These are phyloP conservation scores for Dendroctonus ponderosae DNA, from an alignment of 1,140 invertebrate genomes.

Conservation along the genomic window DNA sequence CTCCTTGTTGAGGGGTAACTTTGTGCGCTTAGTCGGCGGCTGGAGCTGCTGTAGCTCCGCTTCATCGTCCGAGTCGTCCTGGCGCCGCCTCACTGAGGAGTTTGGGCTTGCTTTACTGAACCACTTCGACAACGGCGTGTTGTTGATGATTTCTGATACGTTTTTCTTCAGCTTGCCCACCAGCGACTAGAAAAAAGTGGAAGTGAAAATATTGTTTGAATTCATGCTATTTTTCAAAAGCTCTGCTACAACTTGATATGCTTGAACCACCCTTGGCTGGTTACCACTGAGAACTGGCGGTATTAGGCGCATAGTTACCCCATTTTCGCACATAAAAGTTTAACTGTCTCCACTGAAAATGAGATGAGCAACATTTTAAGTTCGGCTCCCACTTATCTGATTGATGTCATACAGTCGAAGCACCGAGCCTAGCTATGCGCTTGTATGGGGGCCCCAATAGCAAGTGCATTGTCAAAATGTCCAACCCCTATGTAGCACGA, in stretches of 20 bases:
- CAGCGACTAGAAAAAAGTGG: conserved; percentile 53
- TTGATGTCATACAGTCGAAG: conserved; percentile 6
- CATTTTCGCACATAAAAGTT: too few relatives aligned
- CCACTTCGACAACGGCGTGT: conserved; percentile 54
- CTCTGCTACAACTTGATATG: too few relatives aligned
- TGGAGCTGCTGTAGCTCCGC: conserved; percentile 48
- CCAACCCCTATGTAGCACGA: too few relatives aligned
- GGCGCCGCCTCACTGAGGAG: conserved; percentile 47
- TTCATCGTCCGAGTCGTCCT: conserved; percentile 52
- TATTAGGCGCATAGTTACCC: conserved; percentile 1
- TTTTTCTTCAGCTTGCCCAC: conserved; percentile 54
- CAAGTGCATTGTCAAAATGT: too few relatives aligned
- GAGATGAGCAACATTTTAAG: not conserved
- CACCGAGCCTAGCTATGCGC: too few relatives aligned
- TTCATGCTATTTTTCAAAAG: too few relatives aligned
- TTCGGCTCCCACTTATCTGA: conserved; percentile 1
- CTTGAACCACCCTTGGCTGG: not conserved
- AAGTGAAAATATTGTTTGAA: conserved; percentile 29
- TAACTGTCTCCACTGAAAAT: not conserved
- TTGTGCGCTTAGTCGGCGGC: conserved; percentile 53
- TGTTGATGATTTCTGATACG: conserved; percentile 52
- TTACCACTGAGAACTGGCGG: conserved; percentile 4
- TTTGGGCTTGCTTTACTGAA: conserved; percentile 48
- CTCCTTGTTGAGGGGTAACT: conserved; percentile 37
- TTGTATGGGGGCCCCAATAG: not conserved